Evolutionary conservation across 2,888 invertebrate genomes (phyloP), one percentile per base, ranked within the genome.

Genomic region (Ferrisia virgata): DNA sequence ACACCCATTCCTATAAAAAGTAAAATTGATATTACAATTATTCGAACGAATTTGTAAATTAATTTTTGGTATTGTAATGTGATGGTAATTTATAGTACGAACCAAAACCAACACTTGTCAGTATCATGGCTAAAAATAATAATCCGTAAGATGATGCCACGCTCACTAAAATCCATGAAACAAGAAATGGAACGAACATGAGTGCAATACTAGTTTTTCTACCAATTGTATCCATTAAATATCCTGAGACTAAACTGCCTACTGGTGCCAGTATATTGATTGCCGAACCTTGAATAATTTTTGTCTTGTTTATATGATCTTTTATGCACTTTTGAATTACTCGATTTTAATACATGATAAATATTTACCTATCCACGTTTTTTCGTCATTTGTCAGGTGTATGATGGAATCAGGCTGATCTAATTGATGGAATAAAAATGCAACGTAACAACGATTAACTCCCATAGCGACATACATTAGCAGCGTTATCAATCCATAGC

Each of bases 311-410:
- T n/a, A n/a, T n/a, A n/a, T n/a, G n/a, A n/a, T 58, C 22, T 58
- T 22, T 11, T 6, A 58, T 6, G 9, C 4, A 6, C 6, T n/a
- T n/a, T n/a, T n/a, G n/a, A 3, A 58, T 6, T 6, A 4, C 6
- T 58, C 5, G 5, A 15, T 76, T 31, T 22, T 8, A 5, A 36
- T 4, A 47, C 3, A 47, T 18, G 0, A 47, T 18, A n/a, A n/a
- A n/a, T n/a, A n/a, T 53, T 28, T 78, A 84, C 84, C 84, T 18
- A 84, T 72, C 84, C 84, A 84, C 15, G 84, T 72, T 47, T 76
- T 76, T 9, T 78, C 18, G 22, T 76, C 47, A 13, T 47, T 31
- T 0, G 31, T 78, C 2, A 84, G 39, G 28, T 47, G 76, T 28
- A 84, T 43, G 28, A 11, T 40, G 2, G 84, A 84, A 53, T 78